A percentile compares a stretch with the other conserved stretches of the same genome.
phyloP scores from a whole-genome alignment of 2,888 invertebrate species.

The Vesta saturnalis region DNA sequence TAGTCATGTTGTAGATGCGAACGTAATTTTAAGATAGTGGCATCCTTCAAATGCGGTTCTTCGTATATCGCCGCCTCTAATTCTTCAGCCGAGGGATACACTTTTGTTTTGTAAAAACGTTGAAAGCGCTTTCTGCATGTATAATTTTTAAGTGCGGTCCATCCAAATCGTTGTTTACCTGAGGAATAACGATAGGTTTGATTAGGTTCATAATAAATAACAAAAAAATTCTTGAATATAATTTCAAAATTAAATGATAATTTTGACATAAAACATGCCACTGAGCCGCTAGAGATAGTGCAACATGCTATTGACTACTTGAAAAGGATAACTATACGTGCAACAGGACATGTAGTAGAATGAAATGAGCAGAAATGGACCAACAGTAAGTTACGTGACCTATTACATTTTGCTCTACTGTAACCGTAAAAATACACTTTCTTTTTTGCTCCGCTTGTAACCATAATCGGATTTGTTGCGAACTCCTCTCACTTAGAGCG shows the following conservation, averaged over 20 bases:
- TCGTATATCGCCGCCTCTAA: background rate
- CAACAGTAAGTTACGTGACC: background rate
- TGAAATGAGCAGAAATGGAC: no score
- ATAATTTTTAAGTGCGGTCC: background rate
- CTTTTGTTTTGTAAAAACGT: background rate
- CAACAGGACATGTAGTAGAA: no score
- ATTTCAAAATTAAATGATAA: background rate
- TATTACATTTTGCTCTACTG: background rate
- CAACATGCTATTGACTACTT: no score
- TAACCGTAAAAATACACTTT: background rate
- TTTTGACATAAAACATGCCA: no score
- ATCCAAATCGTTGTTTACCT: no score
- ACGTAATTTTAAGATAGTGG: background rate
- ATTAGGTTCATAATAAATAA: conserved; percentile 1
- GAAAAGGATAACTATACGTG: no score
- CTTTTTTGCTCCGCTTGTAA: background rate
- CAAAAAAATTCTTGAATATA: background rate
- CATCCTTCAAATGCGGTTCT: background rate
- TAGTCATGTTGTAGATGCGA: conserved; percentile 1
- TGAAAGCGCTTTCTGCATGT: background rate
- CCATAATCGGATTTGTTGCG: background rate
- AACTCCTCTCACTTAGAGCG: background rate
- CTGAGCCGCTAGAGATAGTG: no score
- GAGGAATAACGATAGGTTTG: no score
- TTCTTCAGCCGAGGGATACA: background rate